Evolutionary conservation across 2,797 vertebrate genomes (phyloP).

Genomic region (Anolis apletophallus): DNA sequence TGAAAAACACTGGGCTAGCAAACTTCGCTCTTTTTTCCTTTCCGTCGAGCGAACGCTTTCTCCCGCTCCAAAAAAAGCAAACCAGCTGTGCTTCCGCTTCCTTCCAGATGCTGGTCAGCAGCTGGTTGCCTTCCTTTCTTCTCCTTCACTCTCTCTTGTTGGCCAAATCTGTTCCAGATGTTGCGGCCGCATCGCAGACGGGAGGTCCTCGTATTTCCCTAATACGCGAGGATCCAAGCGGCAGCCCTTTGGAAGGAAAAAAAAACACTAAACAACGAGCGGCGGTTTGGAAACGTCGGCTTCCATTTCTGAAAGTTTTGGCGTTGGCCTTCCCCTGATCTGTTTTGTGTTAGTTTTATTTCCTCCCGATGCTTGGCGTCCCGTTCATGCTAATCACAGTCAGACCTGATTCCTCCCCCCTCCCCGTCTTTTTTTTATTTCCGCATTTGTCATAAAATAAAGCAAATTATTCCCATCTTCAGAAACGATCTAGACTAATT

Average conservation of each 20-base stretch:
- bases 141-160: conserved; percentile 23
- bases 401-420: conserved; percentile 77
- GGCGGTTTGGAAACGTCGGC: background rate
- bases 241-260: conserved; percentile 46
- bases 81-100: conserved; percentile 44
- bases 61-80: conserved; percentile 30
- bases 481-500: conserved; percentile 87
- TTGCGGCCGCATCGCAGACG: conserved; percentile 62
- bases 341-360: conserved; percentile 82
- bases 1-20: too few relatives aligned
- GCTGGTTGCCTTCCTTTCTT: conserved; percentile 51
- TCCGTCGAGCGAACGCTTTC: conserved; percentile 37
- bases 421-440: conserved; percentile 79
- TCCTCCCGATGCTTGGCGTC: conserved; percentile 80
- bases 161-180: conserved; percentile 68
- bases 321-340: conserved; percentile 79
- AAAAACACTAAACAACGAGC: background rate
- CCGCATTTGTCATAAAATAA: conserved; percentile 89
- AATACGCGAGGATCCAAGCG: conserved; percentile 50
- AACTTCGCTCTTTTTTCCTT: background rate
- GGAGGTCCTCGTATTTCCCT: conserved; percentile 55
- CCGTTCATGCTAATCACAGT: conserved; percentile 85
- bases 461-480: conserved; percentile 86
- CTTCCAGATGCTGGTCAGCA: conserved; percentile 48
- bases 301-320: conserved; percentile 74